These are phyloP conservation scores for Papilio demoleus DNA, from an alignment of 2,888 invertebrate genomes.

Conservation along the genomic window DNA sequence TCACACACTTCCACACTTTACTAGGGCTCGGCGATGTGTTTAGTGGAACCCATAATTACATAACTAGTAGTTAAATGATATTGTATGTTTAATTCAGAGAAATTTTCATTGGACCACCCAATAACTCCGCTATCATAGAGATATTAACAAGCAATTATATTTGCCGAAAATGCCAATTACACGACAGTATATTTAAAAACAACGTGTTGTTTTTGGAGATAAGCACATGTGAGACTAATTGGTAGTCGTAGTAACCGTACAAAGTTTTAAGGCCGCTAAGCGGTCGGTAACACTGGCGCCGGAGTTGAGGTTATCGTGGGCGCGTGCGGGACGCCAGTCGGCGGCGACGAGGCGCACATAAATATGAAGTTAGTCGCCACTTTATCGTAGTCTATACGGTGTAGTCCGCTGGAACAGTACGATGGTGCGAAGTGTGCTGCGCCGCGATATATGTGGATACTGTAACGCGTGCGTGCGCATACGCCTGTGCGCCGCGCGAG, in stretches of 20 bases:
- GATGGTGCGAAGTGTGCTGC: constrained; percentile 69
- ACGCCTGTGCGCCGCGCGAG: constrained; percentile 71
- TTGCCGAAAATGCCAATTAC: not conserved
- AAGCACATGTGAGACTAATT: constrained; percentile 31
- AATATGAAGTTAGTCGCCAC: constrained; percentile 61
- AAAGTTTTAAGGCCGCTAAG: constrained; percentile 48
- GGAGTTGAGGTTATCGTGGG: constrained; percentile 72
- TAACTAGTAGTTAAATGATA: not conserved
- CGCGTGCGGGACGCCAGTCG: constrained; percentile 76
- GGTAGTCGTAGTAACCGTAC: constrained; percentile 36
- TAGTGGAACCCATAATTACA: not conserved
- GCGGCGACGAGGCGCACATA: constrained; percentile 59
- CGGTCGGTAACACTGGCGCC: constrained; percentile 68
- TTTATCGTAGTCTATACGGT: constrained; percentile 63
- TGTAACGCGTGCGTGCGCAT: constrained; percentile 77
- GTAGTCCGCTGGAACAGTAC: constrained; percentile 54
- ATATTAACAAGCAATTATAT: not conserved
- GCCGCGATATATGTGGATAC: constrained; percentile 75
- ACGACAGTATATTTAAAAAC: constrained; percentile 19
- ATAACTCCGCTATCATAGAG: not conserved
- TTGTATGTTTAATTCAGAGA: not conserved
- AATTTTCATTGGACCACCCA: constrained; percentile 5
- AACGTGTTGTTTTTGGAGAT: constrained; percentile 26
- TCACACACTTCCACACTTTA: not conserved
- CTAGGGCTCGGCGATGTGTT: not conserved